These are phyloP conservation scores for Leucoptera coffeella DNA, from an alignment of 2,888 invertebrate species.

Conservation along the genomic window DNA sequence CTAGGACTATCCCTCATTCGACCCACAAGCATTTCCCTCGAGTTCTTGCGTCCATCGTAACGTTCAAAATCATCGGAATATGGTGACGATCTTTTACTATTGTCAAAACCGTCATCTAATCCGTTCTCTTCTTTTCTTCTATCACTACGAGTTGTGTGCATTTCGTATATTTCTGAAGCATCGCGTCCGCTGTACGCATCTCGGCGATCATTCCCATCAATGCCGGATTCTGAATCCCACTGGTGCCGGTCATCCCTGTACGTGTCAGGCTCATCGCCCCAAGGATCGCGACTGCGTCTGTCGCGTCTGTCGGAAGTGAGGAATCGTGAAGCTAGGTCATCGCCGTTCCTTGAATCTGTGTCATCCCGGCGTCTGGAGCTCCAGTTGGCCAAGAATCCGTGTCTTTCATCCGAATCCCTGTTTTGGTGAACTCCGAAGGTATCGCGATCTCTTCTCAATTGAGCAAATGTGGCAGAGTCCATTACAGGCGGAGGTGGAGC, in stretches of 20 bases:
- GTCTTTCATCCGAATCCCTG: conserved; percentile 49
- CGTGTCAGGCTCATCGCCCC: conserved; percentile 39
- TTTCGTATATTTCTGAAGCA: conserved; percentile 41
- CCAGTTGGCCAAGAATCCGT: conserved; percentile 45
- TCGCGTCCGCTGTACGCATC: conserved; percentile 34
- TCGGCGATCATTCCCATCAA: conserved; percentile 19
- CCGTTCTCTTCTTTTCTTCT: conserved; percentile 30
- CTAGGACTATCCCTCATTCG: conserved; percentile 36
- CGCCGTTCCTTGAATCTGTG: conserved; percentile 23
- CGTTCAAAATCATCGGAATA: conserved; percentile 40
- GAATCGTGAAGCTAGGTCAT: conserved; percentile 37
- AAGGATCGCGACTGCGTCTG: conserved; percentile 22
- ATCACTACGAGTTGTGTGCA: conserved; percentile 28
- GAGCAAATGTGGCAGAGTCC: conserved; percentile 53
- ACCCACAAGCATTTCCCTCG: conserved; percentile 42
- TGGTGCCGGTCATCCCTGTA: conserved; percentile 11
- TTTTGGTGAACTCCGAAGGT: conserved; percentile 70
- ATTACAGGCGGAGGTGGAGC: conserved; percentile 60
- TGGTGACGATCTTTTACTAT: conserved; percentile 24
- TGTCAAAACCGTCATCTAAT: conserved; percentile 22
- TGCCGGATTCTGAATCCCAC: conserved; percentile 43
- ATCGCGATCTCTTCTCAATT: conserved; percentile 63
- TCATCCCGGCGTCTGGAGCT: conserved; percentile 36
- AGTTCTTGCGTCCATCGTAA: conserved; percentile 42
- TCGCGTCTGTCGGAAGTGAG: conserved; percentile 32